Percentiles rank a stretch among this genome's conserved stretches.
These are phyloP conservation scores for Helicoverpa zea DNA, from an alignment of 1,140 invertebrate species.

Conservation along the genomic window DNA sequence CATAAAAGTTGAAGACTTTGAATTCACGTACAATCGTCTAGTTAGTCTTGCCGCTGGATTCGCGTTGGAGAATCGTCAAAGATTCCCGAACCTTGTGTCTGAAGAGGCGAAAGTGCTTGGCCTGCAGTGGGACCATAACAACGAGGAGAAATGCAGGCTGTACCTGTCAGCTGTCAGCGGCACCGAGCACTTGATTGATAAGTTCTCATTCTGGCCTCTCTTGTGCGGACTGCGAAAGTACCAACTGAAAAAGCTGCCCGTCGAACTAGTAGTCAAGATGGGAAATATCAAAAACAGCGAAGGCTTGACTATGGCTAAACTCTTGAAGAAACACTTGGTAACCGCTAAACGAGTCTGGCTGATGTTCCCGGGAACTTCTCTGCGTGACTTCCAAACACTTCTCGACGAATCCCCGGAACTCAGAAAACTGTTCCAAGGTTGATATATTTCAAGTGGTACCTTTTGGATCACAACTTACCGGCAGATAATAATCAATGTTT, in stretches of 20 bases:
- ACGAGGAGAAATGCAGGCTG: constrained; percentile 57
- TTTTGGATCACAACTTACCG: neutral
- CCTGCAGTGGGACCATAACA: constrained; percentile 66
- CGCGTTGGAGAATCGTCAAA: constrained; percentile 65
- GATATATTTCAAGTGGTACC: neutral
- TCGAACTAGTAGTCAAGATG: constrained; percentile 66
- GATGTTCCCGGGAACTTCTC: constrained; percentile 55
- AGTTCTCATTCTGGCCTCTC: constrained; percentile 72
- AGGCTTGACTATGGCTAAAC: constrained; percentile 58
- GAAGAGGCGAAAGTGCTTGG: constrained; percentile 66
- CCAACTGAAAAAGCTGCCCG: constrained; percentile 68
- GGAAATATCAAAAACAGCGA: constrained; percentile 70
- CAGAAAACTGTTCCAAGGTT: neutral
- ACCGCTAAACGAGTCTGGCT: constrained; percentile 58
- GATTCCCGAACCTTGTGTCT: constrained; percentile 60
- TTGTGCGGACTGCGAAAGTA: constrained; percentile 72
- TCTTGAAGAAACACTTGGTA: constrained; percentile 57
- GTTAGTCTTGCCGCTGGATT: constrained; percentile 69
- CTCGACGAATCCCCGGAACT: constrained; percentile 34
- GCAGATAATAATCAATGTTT: constrained; percentile 26
- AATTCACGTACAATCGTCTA: constrained; percentile 73
- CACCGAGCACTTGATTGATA: constrained; percentile 68
- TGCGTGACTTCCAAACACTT: constrained; percentile 45
- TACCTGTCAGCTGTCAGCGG: constrained; percentile 72
- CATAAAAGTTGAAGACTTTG: constrained; percentile 58